Percentiles rank a stretch among this genome's conserved stretches.
Conservation (phyloP, 2,888 invertebrate species). For the Parascotia fuliginaria region DNA sequence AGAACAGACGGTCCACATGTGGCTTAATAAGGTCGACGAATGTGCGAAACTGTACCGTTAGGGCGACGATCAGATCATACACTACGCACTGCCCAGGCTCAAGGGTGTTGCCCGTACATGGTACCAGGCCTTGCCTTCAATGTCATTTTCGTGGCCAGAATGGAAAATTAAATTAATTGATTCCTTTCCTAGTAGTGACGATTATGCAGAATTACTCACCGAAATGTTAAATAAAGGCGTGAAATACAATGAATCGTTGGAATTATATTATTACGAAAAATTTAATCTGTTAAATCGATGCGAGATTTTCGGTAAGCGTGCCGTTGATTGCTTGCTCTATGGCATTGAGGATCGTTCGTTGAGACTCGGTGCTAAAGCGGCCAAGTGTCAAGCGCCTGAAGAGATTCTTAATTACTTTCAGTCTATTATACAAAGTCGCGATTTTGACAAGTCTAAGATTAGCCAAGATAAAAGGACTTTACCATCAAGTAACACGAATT, state of each 20-base stretch:
- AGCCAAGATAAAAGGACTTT: too few relatives aligned
- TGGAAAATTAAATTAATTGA: not conserved
- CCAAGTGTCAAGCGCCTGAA: conserved; percentile 9
- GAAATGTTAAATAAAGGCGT: not conserved
- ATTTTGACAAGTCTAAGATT: not conserved
- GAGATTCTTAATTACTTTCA: conserved; percentile 9
- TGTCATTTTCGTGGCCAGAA: not conserved
- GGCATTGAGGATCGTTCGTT: conserved; percentile 16
- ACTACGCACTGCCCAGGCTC: not conserved
- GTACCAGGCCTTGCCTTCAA: not conserved
- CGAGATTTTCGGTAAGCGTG: not conserved
- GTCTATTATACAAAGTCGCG: conserved; percentile 1
- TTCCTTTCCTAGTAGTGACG: not conserved
- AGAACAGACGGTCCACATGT: too few relatives aligned
- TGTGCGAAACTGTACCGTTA: not conserved
- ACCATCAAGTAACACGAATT: too few relatives aligned
- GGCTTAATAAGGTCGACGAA: too few relatives aligned
- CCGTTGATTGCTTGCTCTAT: conserved; percentile 19
- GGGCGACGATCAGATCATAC: not conserved
- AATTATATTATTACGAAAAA: conserved; percentile 1
- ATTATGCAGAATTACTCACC: not conserved
- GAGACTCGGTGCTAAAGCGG: conserved; percentile 8
- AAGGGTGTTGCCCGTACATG: not conserved
- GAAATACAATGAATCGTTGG: not conserved
- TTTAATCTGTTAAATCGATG: not conserved